These are phyloP conservation scores for Heptranchias perlo DNA, from an alignment of 2,113 vertebrate species.

Conservation along the genomic window DNA sequence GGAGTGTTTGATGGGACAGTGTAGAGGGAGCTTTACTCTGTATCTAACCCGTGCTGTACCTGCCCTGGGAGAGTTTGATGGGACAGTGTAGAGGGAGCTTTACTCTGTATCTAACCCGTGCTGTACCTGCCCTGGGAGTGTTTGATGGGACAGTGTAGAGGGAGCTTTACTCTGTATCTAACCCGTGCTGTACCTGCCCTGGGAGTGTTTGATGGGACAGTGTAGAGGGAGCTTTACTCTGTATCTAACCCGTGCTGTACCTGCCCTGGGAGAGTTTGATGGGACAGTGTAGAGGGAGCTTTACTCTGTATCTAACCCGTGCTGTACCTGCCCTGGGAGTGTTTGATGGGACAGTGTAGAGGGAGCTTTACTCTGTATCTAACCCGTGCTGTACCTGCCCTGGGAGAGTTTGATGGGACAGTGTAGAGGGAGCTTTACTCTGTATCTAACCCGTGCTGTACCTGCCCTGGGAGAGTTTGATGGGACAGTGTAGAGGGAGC, in stretches of 20 bases:
- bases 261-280: not conserved
- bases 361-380: not conserved
- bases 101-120: not conserved
- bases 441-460: not conserved
- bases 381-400: not conserved
- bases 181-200: not conserved
- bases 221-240: not conserved
- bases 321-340: not conserved
- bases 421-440: not conserved
- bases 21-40: not conserved
- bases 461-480: not conserved
- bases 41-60: not conserved
- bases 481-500: not conserved
- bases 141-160: not conserved
- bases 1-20: not conserved
- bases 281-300: not conserved
- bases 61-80: not conserved
- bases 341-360: not conserved
- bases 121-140: not conserved
- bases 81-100: not conserved
- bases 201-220: not conserved
- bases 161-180: not conserved
- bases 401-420: not conserved
- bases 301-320: not conserved
- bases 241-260: not conserved